Evolutionary conservation across 2,888 invertebrate species (phyloP), one percentile per base, ranked within the genome.

Genomic region (Eilema caniola): DNA sequence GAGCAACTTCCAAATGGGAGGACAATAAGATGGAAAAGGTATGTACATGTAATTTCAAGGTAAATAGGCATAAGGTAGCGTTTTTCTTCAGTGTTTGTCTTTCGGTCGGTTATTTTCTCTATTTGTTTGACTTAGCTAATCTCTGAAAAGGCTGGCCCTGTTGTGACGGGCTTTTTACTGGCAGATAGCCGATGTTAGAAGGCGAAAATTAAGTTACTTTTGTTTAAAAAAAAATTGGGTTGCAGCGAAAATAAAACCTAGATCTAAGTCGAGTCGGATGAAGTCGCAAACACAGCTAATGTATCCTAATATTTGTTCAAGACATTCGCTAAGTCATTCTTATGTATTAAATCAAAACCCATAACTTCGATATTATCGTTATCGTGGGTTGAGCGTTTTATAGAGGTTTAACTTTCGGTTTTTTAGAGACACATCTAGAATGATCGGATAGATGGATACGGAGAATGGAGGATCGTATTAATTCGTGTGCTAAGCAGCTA

Each of bases 321-420:
- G n/a, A 53, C 10, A 1, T 8, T n/a, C 53, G 10, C n/a, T 16
- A 53, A n/a, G 8, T 53, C 20, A 8, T 41, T 3, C 16, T 0
- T n/a, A 41, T 3, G 41, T 41, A 16, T 3, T 41, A 4, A 53
- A 53, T n/a, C 53, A 53, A n/a, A 53, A 53, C n/a, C 53, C 53
- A 53, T 53, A 53, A 53, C n/a, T 53, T 16, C 25, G 25, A 60
- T 60, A 33, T 33, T 62, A 11, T 12, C 37, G 37, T 14, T 62
- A 23, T 37, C 14, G 1, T 33, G 23, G 33, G n/a, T 62, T 24
- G 1, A 1, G 23, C 37, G 16, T 16, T 24, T 37, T 57, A 23
- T 37, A 25, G 11, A 31, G 14, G 56, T 57, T 67, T 56, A 67
- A n/a, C 56, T 67, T 20, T 25, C 56, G 56, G 16, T 33, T n/a